Evolutionary conservation across 1,140 invertebrate genomes (phyloP), one percentile per base, ranked within the genome.

Genomic region (Bombus waltoni): DNA sequence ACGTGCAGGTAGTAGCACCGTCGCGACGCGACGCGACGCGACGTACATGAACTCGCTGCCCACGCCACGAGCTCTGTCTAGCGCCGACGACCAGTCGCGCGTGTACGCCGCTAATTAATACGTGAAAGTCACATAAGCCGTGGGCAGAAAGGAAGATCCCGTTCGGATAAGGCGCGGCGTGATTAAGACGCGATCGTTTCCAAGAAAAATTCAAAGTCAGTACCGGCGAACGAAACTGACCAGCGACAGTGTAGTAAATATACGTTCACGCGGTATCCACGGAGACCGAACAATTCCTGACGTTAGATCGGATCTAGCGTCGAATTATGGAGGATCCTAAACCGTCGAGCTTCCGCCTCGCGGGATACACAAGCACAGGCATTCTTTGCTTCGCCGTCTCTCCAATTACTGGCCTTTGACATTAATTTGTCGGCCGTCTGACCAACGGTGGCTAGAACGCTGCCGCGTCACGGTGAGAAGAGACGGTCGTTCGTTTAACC

Each of bases 71-170:
- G 78, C 13, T 32, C 18, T 81, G 84, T 84, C 81, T 42, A 68
- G 57, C 78, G 72, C 68, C 66, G 62, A 44, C 66, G 62, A 44
- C 73, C 68, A n/a, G 44, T 62, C 76, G 66, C 66, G 89, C 81
- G 77, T 53, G 80, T 68, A 57, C 84, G 75, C 70, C 66, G 87
- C 88, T 93, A 93, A 93, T 93, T 92, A 93, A 93, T 92, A 91
- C 88, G 90, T 91, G 91, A 92, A 90, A 92, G 92, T 92, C 91
- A 90, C 86, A 87, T 87, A 83, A 86, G 44, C 86, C 87, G 90
- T 91, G 68, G 87, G 79, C 87, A 88, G 83, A 81, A 65, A 53
- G 81, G 62, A 91, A 84, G 68, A 79, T 79, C 81, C 70, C 68
- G 70, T 44, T 47, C 62, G 81, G 90, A 92, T 90, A 92, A 90